phyloP scores from a whole-genome alignment of 1,140 invertebrate genomes.

The Bombyx mori region ASM3026992v2 NC_085121.1:9872501-9873000 shows the following conservation, averaged over 20 bases:
- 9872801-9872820: not conserved
- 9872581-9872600: constrained; percentile 41
- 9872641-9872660: constrained; percentile 61
- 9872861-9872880: too few relatives aligned
- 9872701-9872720: constrained; percentile 58
- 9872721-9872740: constrained; percentile 38
- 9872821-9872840: constrained; percentile 4
- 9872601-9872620: constrained; percentile 45
- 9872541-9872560: constrained; percentile 43
- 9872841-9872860: not conserved
- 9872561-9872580: constrained; percentile 43
- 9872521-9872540: constrained; percentile 26
- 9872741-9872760: constrained; percentile 22
- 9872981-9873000: too few relatives aligned
- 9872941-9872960: too few relatives aligned
- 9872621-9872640: constrained; percentile 54
- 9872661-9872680: constrained; percentile 22
- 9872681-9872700: constrained; percentile 16
- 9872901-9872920: too few relatives aligned
- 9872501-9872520: constrained; percentile 10
- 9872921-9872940: too few relatives aligned
- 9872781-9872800: constrained; percentile 6
- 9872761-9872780: constrained; percentile 18
- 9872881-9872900: too few relatives aligned
- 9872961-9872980: too few relatives aligned